phyloP scores from a whole-genome alignment of 2,888 invertebrate genomes.

The Drosophila neotestacea region DNA sequence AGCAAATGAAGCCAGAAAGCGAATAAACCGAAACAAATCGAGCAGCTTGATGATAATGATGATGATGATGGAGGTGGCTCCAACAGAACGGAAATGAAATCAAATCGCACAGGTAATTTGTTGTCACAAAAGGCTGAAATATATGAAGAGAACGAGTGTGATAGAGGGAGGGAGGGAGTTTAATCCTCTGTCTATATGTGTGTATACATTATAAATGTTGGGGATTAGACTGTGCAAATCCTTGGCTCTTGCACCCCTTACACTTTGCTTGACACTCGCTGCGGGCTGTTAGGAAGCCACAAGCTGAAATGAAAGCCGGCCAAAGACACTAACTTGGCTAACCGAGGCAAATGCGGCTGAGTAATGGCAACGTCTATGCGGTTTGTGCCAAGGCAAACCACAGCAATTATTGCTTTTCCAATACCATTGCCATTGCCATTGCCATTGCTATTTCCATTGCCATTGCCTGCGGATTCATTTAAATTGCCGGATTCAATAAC shows the following conservation, averaged over 20 bases:
- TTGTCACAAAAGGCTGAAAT: conserved; percentile 51
- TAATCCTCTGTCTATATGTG: conserved; percentile 13
- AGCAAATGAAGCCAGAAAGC: conserved; percentile 51
- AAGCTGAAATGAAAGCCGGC: conserved; percentile 32
- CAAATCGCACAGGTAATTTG: conserved; percentile 78
- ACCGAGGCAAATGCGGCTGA: conserved; percentile 51
- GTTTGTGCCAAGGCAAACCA: conserved; percentile 52
- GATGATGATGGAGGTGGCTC: conserved; percentile 32
- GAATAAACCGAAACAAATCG: conserved; percentile 64
- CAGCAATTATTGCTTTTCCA: conserved; percentile 73
- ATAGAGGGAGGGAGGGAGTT: background rate
- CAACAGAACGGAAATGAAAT: conserved; percentile 69
- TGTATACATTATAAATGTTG: conserved; percentile 67
- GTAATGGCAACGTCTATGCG: conserved; percentile 50
- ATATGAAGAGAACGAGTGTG: conserved; percentile 8
- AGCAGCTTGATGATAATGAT: conserved; percentile 45
- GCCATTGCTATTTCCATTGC: conserved; percentile 38
- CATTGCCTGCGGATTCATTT: conserved; percentile 64
- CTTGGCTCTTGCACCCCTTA: conserved; percentile 32
- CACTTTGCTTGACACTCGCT: conserved; percentile 20
- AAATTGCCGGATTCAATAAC: conserved; percentile 74
- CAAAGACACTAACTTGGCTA: conserved; percentile 36
- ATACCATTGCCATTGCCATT: conserved; percentile 46
- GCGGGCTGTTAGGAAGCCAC: conserved; percentile 49
- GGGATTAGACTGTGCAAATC: conserved; percentile 62